A percentile compares a stretch with the other conserved stretches of the same genome.
These are phyloP conservation scores for Schizothorax lantsangensis DNA, from an alignment of 2,797 vertebrate species.

Conservation along the genomic window DNA sequence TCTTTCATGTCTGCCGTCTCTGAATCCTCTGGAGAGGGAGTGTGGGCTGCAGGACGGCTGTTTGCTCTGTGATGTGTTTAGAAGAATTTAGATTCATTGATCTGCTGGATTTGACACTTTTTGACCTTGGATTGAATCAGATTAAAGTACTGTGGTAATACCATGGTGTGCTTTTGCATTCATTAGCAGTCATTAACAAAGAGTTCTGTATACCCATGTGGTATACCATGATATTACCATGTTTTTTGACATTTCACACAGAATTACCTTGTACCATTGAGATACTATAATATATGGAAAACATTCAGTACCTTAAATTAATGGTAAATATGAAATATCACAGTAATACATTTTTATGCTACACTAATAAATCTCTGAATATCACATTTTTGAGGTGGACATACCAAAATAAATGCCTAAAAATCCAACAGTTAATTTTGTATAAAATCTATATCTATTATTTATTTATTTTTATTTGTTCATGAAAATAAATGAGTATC, in stretches of 20 bases:
- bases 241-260: neutral
- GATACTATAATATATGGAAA: neutral
- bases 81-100: slow-evolving; percentile 15
- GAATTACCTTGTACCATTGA: neutral
- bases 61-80: slow-evolving; percentile 20
- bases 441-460: too few species aligned
- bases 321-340: neutral
- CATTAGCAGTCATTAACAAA: neutral
- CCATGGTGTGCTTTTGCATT: neutral
- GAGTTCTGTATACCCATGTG: neutral
- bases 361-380: neutral
- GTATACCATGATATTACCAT: neutral
- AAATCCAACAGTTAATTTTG: too few species aligned
- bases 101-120: neutral
- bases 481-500: too few species aligned
- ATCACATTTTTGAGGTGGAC: neutral
- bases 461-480: too few species aligned
- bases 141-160: neutral
- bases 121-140: slow-evolving; percentile 24
- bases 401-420: neutral
- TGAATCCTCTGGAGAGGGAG: slow-evolving; percentile 18
- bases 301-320: neutral
- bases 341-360: neutral
- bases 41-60: slow-evolving; percentile 1
- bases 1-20: slow-evolving; percentile 6